These are phyloP conservation scores for Ceuthmochares aereus DNA, from an alignment of 2,113 vertebrate genomes.

Conservation along the genomic window DNA sequence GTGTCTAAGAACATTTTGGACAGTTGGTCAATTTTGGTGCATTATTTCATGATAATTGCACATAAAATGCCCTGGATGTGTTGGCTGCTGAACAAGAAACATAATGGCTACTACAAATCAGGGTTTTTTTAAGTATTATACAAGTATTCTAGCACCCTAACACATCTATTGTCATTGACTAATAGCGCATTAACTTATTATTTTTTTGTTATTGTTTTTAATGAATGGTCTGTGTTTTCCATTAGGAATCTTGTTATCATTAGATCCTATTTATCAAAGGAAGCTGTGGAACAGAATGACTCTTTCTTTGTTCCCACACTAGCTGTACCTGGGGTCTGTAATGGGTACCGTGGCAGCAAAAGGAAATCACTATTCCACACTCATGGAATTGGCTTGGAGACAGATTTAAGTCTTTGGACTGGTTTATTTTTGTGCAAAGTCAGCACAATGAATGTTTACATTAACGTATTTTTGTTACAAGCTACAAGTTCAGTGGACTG, in stretches of 20 bases:
- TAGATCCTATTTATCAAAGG: not conserved
- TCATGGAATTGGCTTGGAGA: not conserved
- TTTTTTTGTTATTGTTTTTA: not conserved
- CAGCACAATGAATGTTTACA: not conserved
- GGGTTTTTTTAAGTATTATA: not conserved
- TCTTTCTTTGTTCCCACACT: not conserved
- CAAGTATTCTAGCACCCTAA: not conserved
- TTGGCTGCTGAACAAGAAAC: constrained; percentile 30
- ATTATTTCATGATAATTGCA: constrained; percentile 59
- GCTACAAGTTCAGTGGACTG: not conserved
- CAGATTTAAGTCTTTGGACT: not conserved
- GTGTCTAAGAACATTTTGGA: constrained; percentile 41
- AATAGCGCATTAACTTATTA: not conserved
- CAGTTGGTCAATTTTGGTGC: constrained; percentile 55
- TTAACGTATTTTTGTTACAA: not conserved
- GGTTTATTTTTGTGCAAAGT: not conserved
- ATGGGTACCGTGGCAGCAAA: not conserved
- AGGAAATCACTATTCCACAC: not conserved
- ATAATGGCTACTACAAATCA: constrained; percentile 19
- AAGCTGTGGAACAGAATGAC: not conserved
- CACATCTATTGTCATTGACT: not conserved
- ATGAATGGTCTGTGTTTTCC: not conserved
- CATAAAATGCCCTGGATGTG: constrained; percentile 32
- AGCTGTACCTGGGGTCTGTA: not conserved
- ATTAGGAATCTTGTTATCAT: not conserved